phyloP scores from a whole-genome alignment of 37 sponge, comb jelly and placozoan species.

The Eunapius fragilis region DNA sequence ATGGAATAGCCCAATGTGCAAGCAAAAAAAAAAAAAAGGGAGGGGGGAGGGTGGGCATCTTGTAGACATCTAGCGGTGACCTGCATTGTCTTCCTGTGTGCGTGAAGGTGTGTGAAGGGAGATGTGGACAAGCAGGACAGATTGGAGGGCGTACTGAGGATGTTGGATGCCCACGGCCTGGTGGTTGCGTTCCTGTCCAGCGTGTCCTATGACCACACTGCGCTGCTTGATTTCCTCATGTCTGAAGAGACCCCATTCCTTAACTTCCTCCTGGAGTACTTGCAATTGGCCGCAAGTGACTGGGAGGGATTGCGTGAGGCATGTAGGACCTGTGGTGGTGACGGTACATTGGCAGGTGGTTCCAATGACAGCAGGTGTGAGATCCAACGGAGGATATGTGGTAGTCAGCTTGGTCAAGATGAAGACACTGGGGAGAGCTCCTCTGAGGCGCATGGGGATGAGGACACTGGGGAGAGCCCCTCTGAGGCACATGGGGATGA shows the following conservation, averaged over 20 bases:
- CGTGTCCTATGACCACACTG: constrained; percentile 44
- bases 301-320: not conserved
- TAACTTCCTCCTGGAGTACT: constrained; percentile 31
- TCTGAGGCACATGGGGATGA: too few relatives aligned
- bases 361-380: not conserved
- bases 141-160: too few relatives aligned
- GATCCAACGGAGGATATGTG: not conserved
- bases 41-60: too few relatives aligned
- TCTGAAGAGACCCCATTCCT: constrained; percentile 44
- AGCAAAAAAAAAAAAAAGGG: too few relatives aligned
- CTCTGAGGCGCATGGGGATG: too few relatives aligned
- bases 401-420: not conserved
- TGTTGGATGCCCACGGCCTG: constrained; percentile 40
- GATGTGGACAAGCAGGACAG: not conserved
- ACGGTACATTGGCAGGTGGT: too few relatives aligned
- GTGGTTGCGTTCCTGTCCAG: constrained; percentile 28
- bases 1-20: too few relatives aligned
- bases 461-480: too few relatives aligned
- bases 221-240: constrained; percentile 52
- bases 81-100: not conserved
- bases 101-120: not conserved
- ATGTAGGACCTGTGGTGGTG: not conserved
- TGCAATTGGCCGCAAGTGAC: not conserved
- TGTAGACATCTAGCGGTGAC: too few relatives aligned
- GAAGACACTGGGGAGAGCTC: too few relatives aligned